phyloP scores from a whole-genome alignment of 2,113 vertebrate genomes.

The Larimichthys crocea region DNA sequence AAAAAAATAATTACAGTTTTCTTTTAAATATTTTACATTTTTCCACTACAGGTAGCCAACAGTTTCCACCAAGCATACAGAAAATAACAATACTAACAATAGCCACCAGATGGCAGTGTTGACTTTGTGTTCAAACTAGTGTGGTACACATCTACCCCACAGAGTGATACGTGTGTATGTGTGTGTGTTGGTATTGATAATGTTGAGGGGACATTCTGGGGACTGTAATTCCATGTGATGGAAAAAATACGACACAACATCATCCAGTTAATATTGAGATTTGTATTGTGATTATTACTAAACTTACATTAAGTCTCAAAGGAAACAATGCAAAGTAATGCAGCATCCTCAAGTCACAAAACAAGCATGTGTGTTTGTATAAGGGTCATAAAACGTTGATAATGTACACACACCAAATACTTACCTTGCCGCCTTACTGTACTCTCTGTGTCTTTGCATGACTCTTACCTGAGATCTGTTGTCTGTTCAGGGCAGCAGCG shows the following conservation, averaged over 20 bases:
- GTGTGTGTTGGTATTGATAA: neutral
- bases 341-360: neutral
- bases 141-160: neutral
- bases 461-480: slow-evolving; percentile 85
- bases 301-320: too few relatives aligned
- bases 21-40: neutral
- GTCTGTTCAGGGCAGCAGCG: slow-evolving; percentile 80
- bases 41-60: neutral
- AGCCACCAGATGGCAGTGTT: slow-evolving; percentile 72
- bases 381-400: neutral
- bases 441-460: neutral
- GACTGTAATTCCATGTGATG: neutral
- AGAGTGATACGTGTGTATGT: neutral
- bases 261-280: neutral
- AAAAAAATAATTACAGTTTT: neutral
- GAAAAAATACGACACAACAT: neutral
- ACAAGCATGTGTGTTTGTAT: neutral
- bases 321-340: neutral
- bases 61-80: neutral
- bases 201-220: neutral
- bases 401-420: too few relatives aligned
- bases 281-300: too few relatives aligned
- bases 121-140: slow-evolving; percentile 7
- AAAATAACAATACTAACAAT: neutral
- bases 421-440: neutral